These are phyloP conservation scores for Tenthredo mesomela DNA, from an alignment of 2,888 invertebrate genomes.

Conservation along the genomic window DNA sequence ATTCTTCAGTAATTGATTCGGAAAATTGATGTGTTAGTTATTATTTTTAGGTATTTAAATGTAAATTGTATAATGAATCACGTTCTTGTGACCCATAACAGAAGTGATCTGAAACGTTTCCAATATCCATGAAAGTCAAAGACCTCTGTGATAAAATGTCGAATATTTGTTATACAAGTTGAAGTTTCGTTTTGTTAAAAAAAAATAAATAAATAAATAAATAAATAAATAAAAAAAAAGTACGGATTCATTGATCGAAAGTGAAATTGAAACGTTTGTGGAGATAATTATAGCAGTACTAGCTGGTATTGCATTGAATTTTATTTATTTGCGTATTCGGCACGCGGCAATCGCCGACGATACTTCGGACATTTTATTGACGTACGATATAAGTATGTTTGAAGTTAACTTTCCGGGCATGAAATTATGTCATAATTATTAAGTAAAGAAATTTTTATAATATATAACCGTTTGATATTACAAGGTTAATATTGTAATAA, in stretches of 20 bases:
- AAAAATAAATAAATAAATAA: too few species aligned
- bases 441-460: neutral
- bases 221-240: too few species aligned
- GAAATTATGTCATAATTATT: neutral
- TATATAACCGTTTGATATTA: neutral
- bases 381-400: constrained; percentile 4
- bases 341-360: constrained; percentile 37
- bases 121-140: constrained; percentile 30
- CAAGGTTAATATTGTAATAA: neutral
- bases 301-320: neutral
- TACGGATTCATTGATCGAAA: constrained; percentile 2
- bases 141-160: constrained; percentile 29
- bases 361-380: constrained; percentile 44
- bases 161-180: neutral
- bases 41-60: neutral
- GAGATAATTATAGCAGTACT: neutral
- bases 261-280: neutral
- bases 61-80: neutral
- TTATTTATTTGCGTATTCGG: constrained; percentile 27
- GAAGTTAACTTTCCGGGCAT: neutral
- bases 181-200: neutral
- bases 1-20: neutral
- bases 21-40: neutral
- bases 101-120: constrained; percentile 21
- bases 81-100: constrained; percentile 15